Evolutionary conservation across 2,797 vertebrate species (phyloP).

Genomic region (Anisognathus igniventris): DNA sequence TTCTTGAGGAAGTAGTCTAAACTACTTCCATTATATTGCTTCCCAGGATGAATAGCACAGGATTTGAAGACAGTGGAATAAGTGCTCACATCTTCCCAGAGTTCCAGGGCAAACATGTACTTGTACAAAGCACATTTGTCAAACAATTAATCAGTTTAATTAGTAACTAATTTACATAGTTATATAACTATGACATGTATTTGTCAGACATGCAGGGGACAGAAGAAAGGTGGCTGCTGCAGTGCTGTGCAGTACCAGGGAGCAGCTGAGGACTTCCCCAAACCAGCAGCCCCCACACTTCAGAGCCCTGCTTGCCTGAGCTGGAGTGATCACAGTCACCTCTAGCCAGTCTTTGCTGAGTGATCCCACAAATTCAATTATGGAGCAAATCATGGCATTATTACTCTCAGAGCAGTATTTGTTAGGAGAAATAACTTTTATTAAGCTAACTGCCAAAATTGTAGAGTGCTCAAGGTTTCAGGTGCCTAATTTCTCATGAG

Average conservation of each 20-base stretch:
- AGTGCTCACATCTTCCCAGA: background rate
- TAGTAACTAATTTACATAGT: background rate
- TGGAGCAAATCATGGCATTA: background rate
- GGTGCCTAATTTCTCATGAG: background rate
- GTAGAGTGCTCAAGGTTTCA: background rate
- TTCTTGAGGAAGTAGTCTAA: background rate
- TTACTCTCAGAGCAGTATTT: background rate
- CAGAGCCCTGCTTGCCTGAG: background rate
- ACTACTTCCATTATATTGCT: background rate
- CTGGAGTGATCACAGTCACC: background rate
- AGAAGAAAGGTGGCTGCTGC: background rate
- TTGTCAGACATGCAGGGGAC: background rate
- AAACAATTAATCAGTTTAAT: conserved; percentile 2
- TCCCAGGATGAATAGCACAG: background rate
- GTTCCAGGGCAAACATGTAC: background rate
- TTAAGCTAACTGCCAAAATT: background rate
- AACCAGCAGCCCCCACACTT: background rate
- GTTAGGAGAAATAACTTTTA: background rate
- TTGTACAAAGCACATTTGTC: background rate
- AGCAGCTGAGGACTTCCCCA: background rate
- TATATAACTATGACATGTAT: background rate
- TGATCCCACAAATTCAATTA: background rate
- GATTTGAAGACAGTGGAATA: background rate
- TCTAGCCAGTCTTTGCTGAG: background rate
- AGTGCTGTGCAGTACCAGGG: background rate